phyloP scores from a whole-genome alignment of 1,140 invertebrate genomes.

The Brachionus manjavacas region DNA sequence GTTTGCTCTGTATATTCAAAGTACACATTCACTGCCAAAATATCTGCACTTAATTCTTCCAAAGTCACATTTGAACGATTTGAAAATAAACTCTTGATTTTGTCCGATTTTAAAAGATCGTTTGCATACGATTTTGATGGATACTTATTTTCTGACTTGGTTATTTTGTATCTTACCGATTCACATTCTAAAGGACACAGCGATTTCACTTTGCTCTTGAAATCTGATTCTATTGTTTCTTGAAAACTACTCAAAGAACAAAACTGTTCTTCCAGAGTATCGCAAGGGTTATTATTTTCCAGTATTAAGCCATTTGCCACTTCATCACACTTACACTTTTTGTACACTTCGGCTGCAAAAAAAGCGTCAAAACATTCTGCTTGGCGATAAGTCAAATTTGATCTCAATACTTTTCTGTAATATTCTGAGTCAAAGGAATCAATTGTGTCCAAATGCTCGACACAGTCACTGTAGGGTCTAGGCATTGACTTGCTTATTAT shows the following conservation, averaged over 20 bases:
- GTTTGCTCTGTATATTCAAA: background rate
- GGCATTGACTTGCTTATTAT: background rate
- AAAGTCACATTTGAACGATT: background rate
- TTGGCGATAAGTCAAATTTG: background rate
- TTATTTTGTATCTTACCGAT: background rate
- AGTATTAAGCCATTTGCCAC: background rate
- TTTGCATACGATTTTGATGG: background rate
- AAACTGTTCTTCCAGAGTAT: background rate
- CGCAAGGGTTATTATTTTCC: background rate
- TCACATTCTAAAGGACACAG: background rate
- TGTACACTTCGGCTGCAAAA: background rate
- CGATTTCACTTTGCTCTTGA: background rate
- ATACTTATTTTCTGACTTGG: background rate
- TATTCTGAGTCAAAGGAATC: background rate
- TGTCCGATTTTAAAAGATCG: background rate
- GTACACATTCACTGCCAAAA: background rate
- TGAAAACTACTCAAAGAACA: background rate
- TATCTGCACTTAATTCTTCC: background rate
- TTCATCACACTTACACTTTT: background rate
- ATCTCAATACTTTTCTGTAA: background rate
- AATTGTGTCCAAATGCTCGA: background rate
- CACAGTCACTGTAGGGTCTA: background rate
- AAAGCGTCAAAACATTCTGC: background rate
- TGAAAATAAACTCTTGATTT: background rate
- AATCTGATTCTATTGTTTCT: background rate